Evolutionary conservation across 2,113 vertebrate species (phyloP).

Genomic region (Microcebus jonahi): DNA sequence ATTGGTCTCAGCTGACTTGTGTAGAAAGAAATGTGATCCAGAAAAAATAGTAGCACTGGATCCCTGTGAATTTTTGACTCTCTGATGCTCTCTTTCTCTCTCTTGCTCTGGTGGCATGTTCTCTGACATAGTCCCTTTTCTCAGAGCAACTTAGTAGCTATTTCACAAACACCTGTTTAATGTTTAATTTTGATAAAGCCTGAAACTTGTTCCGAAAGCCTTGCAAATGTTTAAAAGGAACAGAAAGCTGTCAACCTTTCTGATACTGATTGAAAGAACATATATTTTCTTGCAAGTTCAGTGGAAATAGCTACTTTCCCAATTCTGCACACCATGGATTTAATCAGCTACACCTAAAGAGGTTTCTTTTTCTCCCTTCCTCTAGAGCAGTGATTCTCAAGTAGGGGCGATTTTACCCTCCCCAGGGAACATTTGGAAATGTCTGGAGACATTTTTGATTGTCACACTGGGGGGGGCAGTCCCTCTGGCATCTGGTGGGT

Average conservation of each 20-base stretch:
- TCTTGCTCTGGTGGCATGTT: not conserved
- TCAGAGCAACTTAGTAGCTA: not conserved
- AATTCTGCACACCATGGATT: not conserved
- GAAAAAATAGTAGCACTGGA: not conserved
- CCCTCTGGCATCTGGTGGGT: too few species aligned
- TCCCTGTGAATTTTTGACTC: not conserved
- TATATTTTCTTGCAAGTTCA: not conserved
- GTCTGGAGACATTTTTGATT: not conserved
- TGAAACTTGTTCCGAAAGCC: not conserved
- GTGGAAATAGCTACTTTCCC: not conserved
- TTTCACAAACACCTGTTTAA: slow-evolving; percentile 40
- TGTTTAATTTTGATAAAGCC: slow-evolving; percentile 8
- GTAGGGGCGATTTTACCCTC: not conserved
- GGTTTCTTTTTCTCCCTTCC: not conserved
- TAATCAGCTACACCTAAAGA: not conserved
- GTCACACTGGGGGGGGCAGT: not conserved
- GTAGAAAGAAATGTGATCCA: not conserved
- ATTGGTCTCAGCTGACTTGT: not conserved
- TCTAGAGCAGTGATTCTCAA: not conserved
- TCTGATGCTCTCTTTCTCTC: not conserved
- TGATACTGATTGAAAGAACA: not conserved
- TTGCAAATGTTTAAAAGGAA: not conserved
- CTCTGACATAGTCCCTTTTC: not conserved
- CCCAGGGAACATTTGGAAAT: not conserved
- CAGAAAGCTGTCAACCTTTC: not conserved